Conservation (phyloP, 2,888 invertebrate genomes). For the Rugalucina vietnamica region DNA sequence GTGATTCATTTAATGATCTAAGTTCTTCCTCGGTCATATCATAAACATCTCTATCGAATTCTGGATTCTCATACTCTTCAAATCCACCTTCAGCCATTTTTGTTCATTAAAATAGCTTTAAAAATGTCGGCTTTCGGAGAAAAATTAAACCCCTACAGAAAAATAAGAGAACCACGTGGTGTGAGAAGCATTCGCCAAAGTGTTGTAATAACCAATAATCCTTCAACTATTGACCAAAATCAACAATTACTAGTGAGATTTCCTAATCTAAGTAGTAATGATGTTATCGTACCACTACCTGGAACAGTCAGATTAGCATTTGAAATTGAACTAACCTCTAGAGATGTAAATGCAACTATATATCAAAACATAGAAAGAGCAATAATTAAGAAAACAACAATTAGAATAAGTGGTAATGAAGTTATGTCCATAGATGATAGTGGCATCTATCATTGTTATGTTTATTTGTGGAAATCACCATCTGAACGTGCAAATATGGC, state of each 20-base stretch:
- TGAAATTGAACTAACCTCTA: slow-evolving; percentile 35
- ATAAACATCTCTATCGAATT: slow-evolving; percentile 37
- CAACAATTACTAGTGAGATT: slow-evolving; percentile 58
- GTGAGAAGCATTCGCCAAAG: slow-evolving; percentile 54
- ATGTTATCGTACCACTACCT: slow-evolving; percentile 51
- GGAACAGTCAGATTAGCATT: slow-evolving; percentile 54
- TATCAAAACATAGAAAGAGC: slow-evolving; percentile 55
- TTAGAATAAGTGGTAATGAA: slow-evolving; percentile 55
- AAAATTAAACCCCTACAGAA: slow-evolving; percentile 37
- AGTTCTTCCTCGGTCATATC: slow-evolving; percentile 21
- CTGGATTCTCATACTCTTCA: neutral
- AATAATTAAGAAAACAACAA: slow-evolving; percentile 56
- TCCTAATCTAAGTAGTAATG: slow-evolving; percentile 43
- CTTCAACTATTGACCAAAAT: slow-evolving; percentile 57
- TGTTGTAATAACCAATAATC: slow-evolving; percentile 28
- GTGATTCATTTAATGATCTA: too few relatives aligned
- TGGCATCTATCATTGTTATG: slow-evolving; percentile 52
- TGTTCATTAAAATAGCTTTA: neutral
- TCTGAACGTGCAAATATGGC: slow-evolving; percentile 22
- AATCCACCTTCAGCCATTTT: neutral
- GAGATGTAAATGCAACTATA: slow-evolving; percentile 49
- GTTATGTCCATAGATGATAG: slow-evolving; percentile 19
- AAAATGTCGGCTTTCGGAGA: neutral
- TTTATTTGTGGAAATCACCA: slow-evolving; percentile 19
- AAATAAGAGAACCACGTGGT: slow-evolving; percentile 42